These are phyloP conservation scores for Noctilio leporinus DNA, from an alignment of 2,113 vertebrate species.

Conservation along the genomic window DNA sequence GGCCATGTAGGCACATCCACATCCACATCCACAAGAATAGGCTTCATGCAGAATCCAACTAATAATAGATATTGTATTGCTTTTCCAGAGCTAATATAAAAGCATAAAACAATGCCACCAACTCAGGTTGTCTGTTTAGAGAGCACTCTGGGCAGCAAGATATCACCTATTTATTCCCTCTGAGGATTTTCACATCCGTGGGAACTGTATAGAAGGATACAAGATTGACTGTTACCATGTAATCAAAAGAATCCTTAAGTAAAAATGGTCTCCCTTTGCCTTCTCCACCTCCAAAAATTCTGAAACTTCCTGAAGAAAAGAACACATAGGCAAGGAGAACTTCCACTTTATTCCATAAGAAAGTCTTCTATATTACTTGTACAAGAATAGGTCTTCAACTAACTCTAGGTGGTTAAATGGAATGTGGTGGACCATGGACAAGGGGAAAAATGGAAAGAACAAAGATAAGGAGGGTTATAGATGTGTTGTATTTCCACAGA, in stretches of 20 bases:
- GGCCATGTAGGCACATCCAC: conserved; percentile 36
- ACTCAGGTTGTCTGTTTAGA: neutral
- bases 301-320: neutral
- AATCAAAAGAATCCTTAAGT: neutral
- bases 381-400: neutral
- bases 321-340: neutral
- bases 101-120: conserved; percentile 15
- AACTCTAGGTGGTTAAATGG: neutral
- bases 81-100: conserved; percentile 60
- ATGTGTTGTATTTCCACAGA: neutral
- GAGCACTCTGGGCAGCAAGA: neutral
- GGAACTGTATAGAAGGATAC: neutral
- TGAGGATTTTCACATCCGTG: neutral
- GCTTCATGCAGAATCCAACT: conserved; percentile 50
- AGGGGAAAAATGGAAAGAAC: neutral
- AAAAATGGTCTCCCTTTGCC: neutral
- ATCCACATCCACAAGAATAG: neutral
- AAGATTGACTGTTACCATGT: neutral
- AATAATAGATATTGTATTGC: conserved; percentile 46
- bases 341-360: neutral
- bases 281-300: neutral
- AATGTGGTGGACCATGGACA: neutral
- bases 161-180: neutral
- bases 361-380: neutral
- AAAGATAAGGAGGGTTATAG: neutral